Percentiles rank a stretch among this genome's conserved stretches.
Evolutionary conservation across 53 echinoderm and acorn worm species (phyloP).

Genomic region (Temnopleurus reevesii): DNA sequence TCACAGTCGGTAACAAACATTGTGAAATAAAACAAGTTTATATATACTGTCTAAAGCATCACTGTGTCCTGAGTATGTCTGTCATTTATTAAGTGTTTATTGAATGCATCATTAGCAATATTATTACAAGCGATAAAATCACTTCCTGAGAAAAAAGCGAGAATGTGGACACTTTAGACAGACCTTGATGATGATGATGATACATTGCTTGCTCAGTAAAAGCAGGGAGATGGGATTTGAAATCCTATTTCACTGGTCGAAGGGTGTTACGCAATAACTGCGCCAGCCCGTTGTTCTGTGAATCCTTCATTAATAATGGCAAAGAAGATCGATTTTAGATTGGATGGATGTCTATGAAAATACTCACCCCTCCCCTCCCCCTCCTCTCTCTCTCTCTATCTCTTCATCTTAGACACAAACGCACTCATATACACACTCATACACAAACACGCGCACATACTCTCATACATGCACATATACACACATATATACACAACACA

Average conservation of each 20-base stretch:
- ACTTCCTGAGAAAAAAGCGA: too few species aligned
- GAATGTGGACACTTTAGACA: too few species aligned
- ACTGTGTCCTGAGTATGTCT: neutral
- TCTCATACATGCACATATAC: too few species aligned
- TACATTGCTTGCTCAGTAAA: too few species aligned
- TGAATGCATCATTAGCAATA: slow-evolving; percentile 50
- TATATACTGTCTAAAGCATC: neutral
- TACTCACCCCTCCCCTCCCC: neutral
- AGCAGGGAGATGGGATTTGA: neutral
- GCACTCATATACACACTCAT: too few species aligned
- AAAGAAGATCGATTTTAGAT: neutral
- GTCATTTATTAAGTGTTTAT: slow-evolving; percentile 42
- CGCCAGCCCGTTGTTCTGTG: neutral
- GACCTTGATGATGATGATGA: too few species aligned
- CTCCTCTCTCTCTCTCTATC: neutral
- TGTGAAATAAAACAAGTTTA: too few species aligned
- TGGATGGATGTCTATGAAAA: neutral
- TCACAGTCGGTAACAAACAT: too few species aligned
- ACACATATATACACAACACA: too few species aligned
- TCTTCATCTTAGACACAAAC: too few species aligned
- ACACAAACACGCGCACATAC: too few species aligned
- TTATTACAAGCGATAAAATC: slow-evolving; percentile 39
- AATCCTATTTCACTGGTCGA: neutral
- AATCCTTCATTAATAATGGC: neutral
- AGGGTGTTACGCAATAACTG: neutral